Evolutionary conservation across 2,797 vertebrate species (phyloP).

Genomic region (Fistularia tabacaria): DNA sequence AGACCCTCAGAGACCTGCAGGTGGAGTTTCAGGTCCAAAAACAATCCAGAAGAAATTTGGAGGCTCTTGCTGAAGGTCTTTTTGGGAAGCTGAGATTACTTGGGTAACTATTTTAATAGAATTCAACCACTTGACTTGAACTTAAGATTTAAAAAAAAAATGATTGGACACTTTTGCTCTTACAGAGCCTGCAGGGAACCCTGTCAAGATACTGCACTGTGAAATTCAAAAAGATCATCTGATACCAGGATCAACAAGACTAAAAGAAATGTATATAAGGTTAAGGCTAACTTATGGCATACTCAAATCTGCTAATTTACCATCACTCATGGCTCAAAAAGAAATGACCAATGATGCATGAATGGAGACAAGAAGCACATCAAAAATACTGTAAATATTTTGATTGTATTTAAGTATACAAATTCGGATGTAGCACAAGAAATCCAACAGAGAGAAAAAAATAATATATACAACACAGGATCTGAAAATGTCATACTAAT

Average conservation of each 20-base stretch:
- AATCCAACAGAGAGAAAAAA: slow-evolving; percentile 3
- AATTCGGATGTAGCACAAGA: slow-evolving; percentile 45
- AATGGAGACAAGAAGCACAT: slow-evolving; percentile 5
- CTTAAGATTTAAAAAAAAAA: neutral
- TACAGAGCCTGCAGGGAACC: slow-evolving; percentile 45
- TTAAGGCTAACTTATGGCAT: neutral
- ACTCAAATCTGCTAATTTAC: neutral
- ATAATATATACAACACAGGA: slow-evolving; percentile 35
- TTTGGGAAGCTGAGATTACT: slow-evolving; percentile 78
- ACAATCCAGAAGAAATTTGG: slow-evolving; percentile 76
- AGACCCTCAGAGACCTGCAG: slow-evolving; percentile 75
- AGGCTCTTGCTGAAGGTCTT: slow-evolving; percentile 74
- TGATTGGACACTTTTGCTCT: slow-evolving; percentile 10
- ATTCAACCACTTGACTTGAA: neutral
- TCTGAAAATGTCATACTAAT: slow-evolving; percentile 37
- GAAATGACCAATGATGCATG: too few relatives aligned
- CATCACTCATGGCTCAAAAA: neutral
- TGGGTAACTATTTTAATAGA: slow-evolving; percentile 64
- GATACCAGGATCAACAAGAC: too few relatives aligned
- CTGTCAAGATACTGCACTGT: slow-evolving; percentile 24
- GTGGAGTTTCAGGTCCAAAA: slow-evolving; percentile 79
- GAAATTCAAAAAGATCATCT: slow-evolving; percentile 6
- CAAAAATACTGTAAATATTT: slow-evolving; percentile 64
- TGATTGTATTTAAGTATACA: slow-evolving; percentile 63
- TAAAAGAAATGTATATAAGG: too few relatives aligned